Evolutionary conservation across 1,140 invertebrate species (phyloP).

Genomic region (Microplitis mediator): DNA sequence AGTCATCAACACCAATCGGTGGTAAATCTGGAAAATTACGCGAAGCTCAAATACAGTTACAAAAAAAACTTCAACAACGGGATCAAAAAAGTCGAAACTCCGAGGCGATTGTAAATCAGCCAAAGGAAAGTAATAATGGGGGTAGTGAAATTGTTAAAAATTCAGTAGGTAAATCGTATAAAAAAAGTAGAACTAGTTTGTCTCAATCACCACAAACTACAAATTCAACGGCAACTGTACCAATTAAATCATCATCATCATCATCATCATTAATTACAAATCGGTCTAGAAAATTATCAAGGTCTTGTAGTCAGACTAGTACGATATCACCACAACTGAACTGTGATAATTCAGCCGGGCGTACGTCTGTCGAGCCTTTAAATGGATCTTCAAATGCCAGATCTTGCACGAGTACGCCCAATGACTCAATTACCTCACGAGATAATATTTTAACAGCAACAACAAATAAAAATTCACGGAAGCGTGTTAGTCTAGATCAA

Average conservation of each 20-base stretch:
- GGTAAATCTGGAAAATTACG: conserved; percentile 62
- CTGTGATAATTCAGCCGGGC: conserved; percentile 58
- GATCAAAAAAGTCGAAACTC: conserved; percentile 69
- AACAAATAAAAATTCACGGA: conserved; percentile 50
- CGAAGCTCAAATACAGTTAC: conserved; percentile 70
- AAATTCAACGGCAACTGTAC: not conserved
- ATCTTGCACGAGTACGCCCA: conserved; percentile 12
- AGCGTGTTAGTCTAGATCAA: conserved; percentile 48
- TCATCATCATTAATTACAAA: conserved; percentile 19
- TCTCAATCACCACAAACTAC: conserved; percentile 46
- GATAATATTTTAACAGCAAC: not conserved
- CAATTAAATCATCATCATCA: conserved; percentile 15
- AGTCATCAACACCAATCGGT: conserved; percentile 47
- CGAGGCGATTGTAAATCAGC: conserved; percentile 65
- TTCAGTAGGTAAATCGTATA: conserved; percentile 39
- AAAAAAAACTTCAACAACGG: conserved; percentile 72
- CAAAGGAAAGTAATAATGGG: conserved; percentile 50
- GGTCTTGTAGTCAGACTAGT: conserved; percentile 42
- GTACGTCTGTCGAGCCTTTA: conserved; percentile 44
- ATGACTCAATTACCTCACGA: not conserved
- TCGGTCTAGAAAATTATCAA: conserved; percentile 44
- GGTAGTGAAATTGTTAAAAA: conserved; percentile 37
- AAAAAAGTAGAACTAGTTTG: conserved; percentile 46
- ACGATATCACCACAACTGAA: conserved; percentile 54
- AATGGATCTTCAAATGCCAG: conserved; percentile 37